Evolutionary conservation across 1,140 invertebrate species (phyloP), one percentile per base, ranked within the genome.

Genomic region (Helicorthomorpha holstii): DNA sequence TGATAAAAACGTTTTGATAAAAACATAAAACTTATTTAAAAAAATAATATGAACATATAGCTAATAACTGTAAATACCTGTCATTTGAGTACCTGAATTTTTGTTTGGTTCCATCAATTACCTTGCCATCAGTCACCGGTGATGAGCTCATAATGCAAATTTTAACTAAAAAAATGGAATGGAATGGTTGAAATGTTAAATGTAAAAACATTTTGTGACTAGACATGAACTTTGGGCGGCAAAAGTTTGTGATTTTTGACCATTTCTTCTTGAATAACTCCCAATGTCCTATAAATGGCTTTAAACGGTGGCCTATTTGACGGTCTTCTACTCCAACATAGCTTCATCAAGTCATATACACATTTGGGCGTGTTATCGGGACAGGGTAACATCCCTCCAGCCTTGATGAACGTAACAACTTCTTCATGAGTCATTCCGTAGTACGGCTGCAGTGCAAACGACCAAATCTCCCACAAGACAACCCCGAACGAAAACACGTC

Each of bases 401-500:
- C 86, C 67, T 92, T 91, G 44, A 94, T 78, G 69, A 84, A 92
- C 59, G 83, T 84, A 0, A 94, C 87, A 25, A 93, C 89, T 70
- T 94, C 88, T 66, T 92, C 89, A 64, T 94, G 88, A 2, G 87
- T 90, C 79, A 92, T 85, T 1, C 89, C 88, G 66, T 89, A 93
- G 63, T 94, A 94, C 12, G 89, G 89, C 65, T 93, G 88, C 52
- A 92, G 69, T 21, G 88, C 88, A 69, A 89, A 93, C 16, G 86
- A 86, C 68, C 92, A 93, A 61, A 92, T 88, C 69, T 94, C 89
- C 89, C 89, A 94, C 1, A 93, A 67, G 62, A 85, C 87, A 1
- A 94, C 85, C 16, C 86, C 89, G 71, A 85, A 93, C 23, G 88
- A 86, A 89, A 89, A 94, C 2, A 93, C 84, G 69, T 94, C 89